These are phyloP conservation scores for Oenanthe oenanthe DNA, from an alignment of 2,113 vertebrate genomes.

Conservation along the genomic window DNA sequence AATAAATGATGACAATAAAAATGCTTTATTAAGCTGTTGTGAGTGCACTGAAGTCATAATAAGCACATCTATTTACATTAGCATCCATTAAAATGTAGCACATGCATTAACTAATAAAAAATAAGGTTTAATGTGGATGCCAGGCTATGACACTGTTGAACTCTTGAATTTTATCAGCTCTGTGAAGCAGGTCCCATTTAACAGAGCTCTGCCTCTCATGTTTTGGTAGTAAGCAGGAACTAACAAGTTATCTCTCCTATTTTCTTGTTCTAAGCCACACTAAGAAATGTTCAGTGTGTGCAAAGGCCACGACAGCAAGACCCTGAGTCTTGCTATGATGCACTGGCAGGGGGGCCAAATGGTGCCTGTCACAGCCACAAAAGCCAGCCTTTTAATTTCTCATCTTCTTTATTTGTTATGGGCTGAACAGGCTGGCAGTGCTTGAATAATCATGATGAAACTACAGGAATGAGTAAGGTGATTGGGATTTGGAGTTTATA, in stretches of 20 bases:
- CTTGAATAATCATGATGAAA: conserved; percentile 47
- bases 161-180: conserved; percentile 43
- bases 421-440: background rate
- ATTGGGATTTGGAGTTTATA: conserved; percentile 31
- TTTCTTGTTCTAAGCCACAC: background rate
- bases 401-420: background rate
- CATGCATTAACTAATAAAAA: conserved; percentile 41
- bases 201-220: background rate
- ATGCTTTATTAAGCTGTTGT: conserved; percentile 44
- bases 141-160: conserved; percentile 25
- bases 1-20: conserved; percentile 68
- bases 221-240: background rate
- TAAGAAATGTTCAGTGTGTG: background rate
- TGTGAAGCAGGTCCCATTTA: conserved; percentile 10
- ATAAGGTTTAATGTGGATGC: conserved; percentile 16
- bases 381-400: background rate
- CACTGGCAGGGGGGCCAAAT: background rate
- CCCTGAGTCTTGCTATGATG: background rate
- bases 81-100: conserved; percentile 40
- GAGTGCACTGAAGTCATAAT: conserved; percentile 53
- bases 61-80: conserved; percentile 62
- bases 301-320: background rate
- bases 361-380: background rate
- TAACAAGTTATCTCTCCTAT: background rate
- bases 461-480: conserved; percentile 25